Evolutionary conservation across 2,797 vertebrate genomes (phyloP).

Genomic region (Hoplostethus atlanticus): DNA sequence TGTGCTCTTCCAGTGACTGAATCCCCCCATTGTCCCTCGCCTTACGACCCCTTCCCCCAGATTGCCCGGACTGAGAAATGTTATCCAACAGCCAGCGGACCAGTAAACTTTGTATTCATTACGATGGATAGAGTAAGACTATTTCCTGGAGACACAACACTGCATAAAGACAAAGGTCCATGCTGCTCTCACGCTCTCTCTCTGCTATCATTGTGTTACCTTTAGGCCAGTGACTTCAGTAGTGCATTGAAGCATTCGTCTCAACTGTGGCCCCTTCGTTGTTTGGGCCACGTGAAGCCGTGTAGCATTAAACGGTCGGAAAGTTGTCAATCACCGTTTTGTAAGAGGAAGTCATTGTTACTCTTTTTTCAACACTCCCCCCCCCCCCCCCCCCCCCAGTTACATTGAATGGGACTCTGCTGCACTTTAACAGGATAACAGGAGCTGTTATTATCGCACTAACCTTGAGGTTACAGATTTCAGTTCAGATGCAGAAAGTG

Average conservation of each 20-base stretch:
- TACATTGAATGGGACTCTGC: slow-evolving; percentile 6
- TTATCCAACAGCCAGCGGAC: neutral
- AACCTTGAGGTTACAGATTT: neutral
- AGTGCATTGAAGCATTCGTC: neutral
- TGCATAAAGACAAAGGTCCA: slow-evolving; percentile 1
- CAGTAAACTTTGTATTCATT: neutral
- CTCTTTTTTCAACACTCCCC: neutral
- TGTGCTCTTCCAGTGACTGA: slow-evolving; percentile 1
- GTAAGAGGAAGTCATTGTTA: neutral
- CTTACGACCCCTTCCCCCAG: neutral
- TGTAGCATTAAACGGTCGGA: slow-evolving; percentile 42
- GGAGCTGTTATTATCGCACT: slow-evolving; percentile 7
- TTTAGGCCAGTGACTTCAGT: neutral
- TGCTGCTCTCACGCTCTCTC: slow-evolving; percentile 3
- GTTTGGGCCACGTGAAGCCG: neutral
- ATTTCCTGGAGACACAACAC: slow-evolving; percentile 1
- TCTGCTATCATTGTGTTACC: neutral
- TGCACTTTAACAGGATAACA: slow-evolving; percentile 11
- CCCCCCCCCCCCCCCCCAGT: neutral
- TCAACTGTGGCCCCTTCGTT: slow-evolving; percentile 19
- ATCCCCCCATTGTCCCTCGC: neutral
- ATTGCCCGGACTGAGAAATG: neutral
- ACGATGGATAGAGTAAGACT: neutral
- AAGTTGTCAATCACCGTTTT: slow-evolving; percentile 5
- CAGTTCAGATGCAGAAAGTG: neutral